These are phyloP conservation scores for Oryzias dopingdopingensis DNA, from an alignment of 2,797 vertebrate species.

Conservation along the genomic window DNA sequence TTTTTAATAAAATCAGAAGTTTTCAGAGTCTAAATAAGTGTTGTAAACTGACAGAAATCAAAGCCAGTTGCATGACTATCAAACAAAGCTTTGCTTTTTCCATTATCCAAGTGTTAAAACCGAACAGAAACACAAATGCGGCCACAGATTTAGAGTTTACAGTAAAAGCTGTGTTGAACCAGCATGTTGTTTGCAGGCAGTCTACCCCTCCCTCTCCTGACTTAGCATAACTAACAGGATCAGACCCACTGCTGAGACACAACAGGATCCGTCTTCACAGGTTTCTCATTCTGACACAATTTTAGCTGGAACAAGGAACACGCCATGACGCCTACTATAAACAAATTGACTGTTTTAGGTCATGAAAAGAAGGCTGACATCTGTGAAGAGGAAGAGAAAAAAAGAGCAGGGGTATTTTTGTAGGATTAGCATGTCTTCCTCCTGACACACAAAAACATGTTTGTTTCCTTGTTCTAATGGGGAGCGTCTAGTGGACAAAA, in stretches of 20 bases:
- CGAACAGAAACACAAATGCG: conserved; percentile 13
- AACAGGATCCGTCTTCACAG: conserved; percentile 45
- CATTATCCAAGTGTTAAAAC: conserved; percentile 12
- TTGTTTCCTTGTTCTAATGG: neutral
- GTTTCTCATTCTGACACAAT: conserved; percentile 47
- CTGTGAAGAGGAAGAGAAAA: conserved; percentile 16
- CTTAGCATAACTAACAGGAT: conserved; percentile 65
- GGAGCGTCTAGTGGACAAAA: neutral
- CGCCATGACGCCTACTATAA: conserved; percentile 39
- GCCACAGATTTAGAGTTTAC: conserved; percentile 10
- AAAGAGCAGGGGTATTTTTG: conserved; percentile 23
- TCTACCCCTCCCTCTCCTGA: conserved; percentile 31
- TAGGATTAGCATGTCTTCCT: conserved; percentile 21
- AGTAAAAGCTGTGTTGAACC: conserved; percentile 6
- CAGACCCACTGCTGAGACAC: conserved; percentile 44
- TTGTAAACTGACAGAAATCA: neutral
- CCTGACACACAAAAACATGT: neutral
- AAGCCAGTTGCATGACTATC: neutral
- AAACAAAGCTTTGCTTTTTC: conserved; percentile 1
- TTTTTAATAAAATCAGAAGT: no score
- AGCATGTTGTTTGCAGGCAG: conserved; percentile 13
- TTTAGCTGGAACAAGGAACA: conserved; percentile 35
- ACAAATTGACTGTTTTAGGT: conserved; percentile 54
- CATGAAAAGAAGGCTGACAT: conserved; percentile 15
- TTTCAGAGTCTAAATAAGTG: no score